Evolutionary conservation across 2,888 invertebrate species (phyloP).

Genomic region (Himalopsyche kuldschensis): DNA sequence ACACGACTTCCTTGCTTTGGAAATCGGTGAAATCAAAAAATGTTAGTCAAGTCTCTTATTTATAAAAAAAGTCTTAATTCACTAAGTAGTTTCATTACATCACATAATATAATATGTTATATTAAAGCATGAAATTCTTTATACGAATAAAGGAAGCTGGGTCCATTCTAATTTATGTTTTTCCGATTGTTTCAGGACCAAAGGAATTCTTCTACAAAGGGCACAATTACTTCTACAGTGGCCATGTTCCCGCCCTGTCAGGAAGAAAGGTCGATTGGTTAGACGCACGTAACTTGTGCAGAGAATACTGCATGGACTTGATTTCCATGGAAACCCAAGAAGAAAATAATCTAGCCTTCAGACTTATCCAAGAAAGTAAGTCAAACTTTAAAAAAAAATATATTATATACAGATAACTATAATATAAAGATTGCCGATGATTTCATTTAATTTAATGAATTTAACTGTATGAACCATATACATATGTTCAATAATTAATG

Average conservation of each 20-base stretch:
- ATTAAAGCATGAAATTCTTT: too few species aligned
- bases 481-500: not conserved
- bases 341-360: conserved; percentile 87
- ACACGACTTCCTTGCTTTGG: too few species aligned
- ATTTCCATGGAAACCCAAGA: conserved; percentile 87
- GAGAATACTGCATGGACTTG: conserved; percentile 93
- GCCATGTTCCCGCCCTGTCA: conserved; percentile 76
- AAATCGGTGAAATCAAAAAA: too few species aligned
- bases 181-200: conserved; percentile 66
- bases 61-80: too few species aligned
- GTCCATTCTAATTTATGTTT: conserved; percentile 19
- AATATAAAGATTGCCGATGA: too few species aligned
- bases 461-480: not conserved
- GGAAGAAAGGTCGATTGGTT: conserved; percentile 87
- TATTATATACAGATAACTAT: too few species aligned
- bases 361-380: conserved; percentile 82
- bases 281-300: conserved; percentile 86
- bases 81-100: too few species aligned
- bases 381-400: too few species aligned
- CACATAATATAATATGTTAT: too few species aligned
- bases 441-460: not conserved
- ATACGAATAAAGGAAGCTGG: too few species aligned
- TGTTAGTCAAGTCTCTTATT: too few species aligned
- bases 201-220: conserved; percentile 87
- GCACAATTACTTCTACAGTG: conserved; percentile 86